Evolutionary conservation across 2,797 vertebrate species (phyloP).

Genomic region (Poliocrania exsul): DNA sequence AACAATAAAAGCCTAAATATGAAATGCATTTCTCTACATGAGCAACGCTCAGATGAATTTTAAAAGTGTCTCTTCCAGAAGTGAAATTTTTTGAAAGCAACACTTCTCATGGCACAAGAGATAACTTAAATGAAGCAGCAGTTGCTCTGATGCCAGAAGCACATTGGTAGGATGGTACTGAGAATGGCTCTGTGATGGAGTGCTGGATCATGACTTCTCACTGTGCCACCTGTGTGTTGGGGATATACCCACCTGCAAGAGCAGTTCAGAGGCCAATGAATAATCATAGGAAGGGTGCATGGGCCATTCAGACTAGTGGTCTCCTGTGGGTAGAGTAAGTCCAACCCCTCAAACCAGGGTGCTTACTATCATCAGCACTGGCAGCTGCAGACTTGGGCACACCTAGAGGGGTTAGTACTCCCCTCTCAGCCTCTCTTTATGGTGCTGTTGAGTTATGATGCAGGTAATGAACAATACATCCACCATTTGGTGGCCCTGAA

Average conservation of each 20-base stretch:
- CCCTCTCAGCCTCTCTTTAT: background rate
- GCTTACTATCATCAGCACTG: background rate
- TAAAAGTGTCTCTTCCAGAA: background rate
- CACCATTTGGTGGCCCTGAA: background rate
- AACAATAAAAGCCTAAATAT: background rate
- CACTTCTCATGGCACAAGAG: background rate
- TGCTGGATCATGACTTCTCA: background rate
- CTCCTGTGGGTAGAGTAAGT: background rate
- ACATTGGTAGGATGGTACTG: no score
- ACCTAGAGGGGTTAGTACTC: no score
- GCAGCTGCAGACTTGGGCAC: background rate
- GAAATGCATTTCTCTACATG: background rate
- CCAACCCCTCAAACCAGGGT: background rate
- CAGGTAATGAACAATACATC: background rate
- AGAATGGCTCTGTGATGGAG: fast-evolving
- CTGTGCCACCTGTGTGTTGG: background rate
- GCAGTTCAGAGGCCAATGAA: no score
- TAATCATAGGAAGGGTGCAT: background rate
- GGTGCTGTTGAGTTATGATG: fast-evolving
- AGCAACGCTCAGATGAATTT: background rate
- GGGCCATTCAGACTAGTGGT: background rate
- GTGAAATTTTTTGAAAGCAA: background rate
- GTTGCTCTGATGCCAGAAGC: background rate
- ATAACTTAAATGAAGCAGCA: background rate
- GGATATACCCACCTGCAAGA: background rate